phyloP scores from a whole-genome alignment of 2,113 vertebrate genomes.

The Bubalus kerabau region DNA sequence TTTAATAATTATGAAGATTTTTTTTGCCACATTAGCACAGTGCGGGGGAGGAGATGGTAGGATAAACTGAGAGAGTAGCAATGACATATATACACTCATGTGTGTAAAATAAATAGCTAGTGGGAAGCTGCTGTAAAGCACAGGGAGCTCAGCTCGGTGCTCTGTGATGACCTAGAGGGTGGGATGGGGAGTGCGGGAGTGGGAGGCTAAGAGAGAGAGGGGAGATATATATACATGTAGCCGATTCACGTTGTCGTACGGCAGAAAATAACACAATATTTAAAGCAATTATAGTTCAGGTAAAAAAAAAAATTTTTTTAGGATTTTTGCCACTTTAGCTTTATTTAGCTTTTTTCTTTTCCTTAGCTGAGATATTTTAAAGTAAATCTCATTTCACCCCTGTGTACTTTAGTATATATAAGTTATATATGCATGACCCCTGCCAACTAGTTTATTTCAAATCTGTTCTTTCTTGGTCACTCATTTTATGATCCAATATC shows the following conservation, averaged over 20 bases:
- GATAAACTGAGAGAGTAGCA: neutral
- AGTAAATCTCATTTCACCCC: neutral
- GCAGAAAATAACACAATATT: neutral
- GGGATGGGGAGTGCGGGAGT: neutral
- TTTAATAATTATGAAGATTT: neutral
- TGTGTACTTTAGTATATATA: neutral
- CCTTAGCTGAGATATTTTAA: neutral
- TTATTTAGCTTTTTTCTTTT: constrained; percentile 21
- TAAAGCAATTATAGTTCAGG: neutral
- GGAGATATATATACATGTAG: fast-evolving
- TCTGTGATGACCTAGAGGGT: neutral
- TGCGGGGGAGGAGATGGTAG: neutral
- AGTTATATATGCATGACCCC: neutral
- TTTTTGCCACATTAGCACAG: neutral
- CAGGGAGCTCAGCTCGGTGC: neutral
- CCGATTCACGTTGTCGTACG: neutral
- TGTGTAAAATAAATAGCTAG: neutral
- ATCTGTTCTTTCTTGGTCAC: neutral
- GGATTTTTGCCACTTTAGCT: neutral
- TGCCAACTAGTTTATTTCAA: neutral
- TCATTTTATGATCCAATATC: neutral
- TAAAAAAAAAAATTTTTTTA: neutral
- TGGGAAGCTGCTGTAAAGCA: neutral
- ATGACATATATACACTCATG: neutral
- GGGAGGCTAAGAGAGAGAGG: neutral